Percentiles rank a stretch among this genome's conserved stretches.
These are phyloP conservation scores for Argya squamiceps DNA, from an alignment of 2,797 vertebrate species.

Conservation along the genomic window DNA sequence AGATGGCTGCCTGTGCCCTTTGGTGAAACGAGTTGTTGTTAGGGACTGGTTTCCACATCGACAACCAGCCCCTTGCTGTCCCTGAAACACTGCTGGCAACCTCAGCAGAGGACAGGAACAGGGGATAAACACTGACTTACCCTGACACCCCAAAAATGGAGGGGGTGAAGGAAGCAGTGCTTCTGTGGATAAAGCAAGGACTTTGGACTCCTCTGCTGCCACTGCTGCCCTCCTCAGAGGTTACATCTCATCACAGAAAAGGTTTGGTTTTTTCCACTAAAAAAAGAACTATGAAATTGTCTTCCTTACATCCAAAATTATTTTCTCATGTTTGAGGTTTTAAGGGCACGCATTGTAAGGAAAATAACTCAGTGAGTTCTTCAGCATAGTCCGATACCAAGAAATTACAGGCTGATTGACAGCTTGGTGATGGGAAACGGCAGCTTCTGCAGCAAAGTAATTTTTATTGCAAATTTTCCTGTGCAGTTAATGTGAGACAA, in stretches of 20 bases:
- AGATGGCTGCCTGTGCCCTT: slow-evolving; percentile 15
- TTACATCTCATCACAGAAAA: not conserved
- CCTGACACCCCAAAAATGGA: not conserved
- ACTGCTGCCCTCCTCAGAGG: not conserved
- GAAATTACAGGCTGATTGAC: slow-evolving; percentile 46
- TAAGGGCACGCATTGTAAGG: not conserved
- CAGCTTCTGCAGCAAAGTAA: not conserved
- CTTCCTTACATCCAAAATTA: not conserved
- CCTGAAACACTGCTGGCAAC: not conserved
- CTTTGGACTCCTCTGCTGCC: not conserved
- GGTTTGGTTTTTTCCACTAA: not conserved
- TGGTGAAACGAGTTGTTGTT: slow-evolving; percentile 40
- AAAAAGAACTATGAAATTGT: not conserved
- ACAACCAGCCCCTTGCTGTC: not conserved
- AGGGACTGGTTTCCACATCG: not conserved
- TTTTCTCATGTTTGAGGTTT: slow-evolving; percentile 18
- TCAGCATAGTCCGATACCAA: not conserved
- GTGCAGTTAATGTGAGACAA: slow-evolving; percentile 6
- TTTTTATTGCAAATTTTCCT: slow-evolving; percentile 47
- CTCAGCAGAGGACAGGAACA: not conserved
- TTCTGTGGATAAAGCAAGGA: not conserved
- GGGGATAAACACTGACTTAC: not conserved
- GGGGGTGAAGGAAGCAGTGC: not conserved
- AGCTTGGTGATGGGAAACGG: slow-evolving; percentile 20
- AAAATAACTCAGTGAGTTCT: not conserved